These are phyloP conservation scores for Bergia puertoricense DNA, from an alignment of 92 coral and sea anemone genomes.

Conservation along the genomic window DNA sequence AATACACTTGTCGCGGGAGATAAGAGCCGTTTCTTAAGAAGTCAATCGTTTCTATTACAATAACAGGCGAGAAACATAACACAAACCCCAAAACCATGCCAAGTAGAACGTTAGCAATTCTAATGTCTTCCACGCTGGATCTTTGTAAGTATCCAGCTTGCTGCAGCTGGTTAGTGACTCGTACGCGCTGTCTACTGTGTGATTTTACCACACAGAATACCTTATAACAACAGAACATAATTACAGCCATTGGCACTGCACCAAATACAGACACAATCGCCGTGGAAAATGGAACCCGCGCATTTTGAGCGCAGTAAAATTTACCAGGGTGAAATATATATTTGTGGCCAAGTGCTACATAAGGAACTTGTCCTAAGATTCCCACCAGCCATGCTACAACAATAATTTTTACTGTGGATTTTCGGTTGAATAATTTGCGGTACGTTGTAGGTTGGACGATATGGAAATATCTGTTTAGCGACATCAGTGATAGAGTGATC, in stretches of 20 bases:
- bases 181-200: slow-evolving; percentile 25
- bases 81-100: slow-evolving; percentile 44
- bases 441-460: slow-evolving; percentile 31
- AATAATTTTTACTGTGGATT: slow-evolving; percentile 25
- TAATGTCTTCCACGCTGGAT: slow-evolving; percentile 42
- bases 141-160: neutral
- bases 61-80: slow-evolving; percentile 49
- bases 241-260: slow-evolving; percentile 35
- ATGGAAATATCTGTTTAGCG: slow-evolving; percentile 50
- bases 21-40: slow-evolving; percentile 18
- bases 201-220: slow-evolving; percentile 44
- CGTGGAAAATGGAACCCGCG: slow-evolving; percentile 20
- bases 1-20: slow-evolving; percentile 50
- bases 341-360: slow-evolving; percentile 25
- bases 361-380: slow-evolving; percentile 22
- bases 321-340: slow-evolving; percentile 55
- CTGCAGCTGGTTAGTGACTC: slow-evolving; percentile 8
- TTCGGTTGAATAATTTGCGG: slow-evolving; percentile 31
- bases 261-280: slow-evolving; percentile 38
- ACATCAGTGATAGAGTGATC: slow-evolving; percentile 47
- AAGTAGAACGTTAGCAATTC: slow-evolving; percentile 44
- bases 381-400: slow-evolving; percentile 45
- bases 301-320: slow-evolving; percentile 38
- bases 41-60: slow-evolving; percentile 45
- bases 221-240: slow-evolving; percentile 41